A percentile compares a stretch with the other conserved stretches of the same genome.
Conservation (phyloP, 2,113 vertebrate species). For the Copsychus sechellarum region DNA sequence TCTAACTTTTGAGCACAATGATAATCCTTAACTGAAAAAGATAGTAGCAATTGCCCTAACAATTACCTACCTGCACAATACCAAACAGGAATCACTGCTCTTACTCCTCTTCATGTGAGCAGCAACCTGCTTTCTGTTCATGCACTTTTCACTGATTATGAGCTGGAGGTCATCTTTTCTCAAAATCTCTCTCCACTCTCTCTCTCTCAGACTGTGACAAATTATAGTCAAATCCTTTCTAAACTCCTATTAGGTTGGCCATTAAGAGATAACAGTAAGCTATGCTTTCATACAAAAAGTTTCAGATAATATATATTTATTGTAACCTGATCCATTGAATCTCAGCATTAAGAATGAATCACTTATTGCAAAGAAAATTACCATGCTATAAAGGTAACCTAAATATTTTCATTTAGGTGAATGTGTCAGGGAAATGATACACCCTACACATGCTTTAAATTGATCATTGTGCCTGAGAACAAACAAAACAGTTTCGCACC, state of each 20-base stretch:
- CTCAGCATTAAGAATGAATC: not conserved
- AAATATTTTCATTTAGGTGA: not conserved
- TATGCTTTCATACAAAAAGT: not conserved
- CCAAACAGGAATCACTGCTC: not conserved
- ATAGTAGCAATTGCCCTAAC: not conserved
- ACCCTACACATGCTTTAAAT: not conserved
- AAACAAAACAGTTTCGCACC: not conserved
- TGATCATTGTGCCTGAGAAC: not conserved
- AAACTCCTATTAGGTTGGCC: not conserved
- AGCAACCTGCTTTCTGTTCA: not conserved
- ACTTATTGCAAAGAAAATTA: not conserved
- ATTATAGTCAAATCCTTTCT: not conserved
- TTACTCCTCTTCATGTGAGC: not conserved
- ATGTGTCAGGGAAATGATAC: not conserved
- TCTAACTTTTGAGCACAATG: not conserved
- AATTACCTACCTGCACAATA: not conserved
- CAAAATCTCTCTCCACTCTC: not conserved
- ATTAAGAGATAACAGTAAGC: not conserved
- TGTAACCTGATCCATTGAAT: fast-evolving
- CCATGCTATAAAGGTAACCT: not conserved
- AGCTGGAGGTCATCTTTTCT: not conserved
- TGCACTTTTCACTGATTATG: not conserved
- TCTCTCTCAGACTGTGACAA: not conserved
- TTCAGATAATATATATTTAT: not conserved
- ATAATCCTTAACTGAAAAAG: not conserved